Evolutionary conservation across 2,113 vertebrate species (phyloP), one percentile per base, ranked within the genome.

Genomic region (Rhinoderma darwinii): DNA sequence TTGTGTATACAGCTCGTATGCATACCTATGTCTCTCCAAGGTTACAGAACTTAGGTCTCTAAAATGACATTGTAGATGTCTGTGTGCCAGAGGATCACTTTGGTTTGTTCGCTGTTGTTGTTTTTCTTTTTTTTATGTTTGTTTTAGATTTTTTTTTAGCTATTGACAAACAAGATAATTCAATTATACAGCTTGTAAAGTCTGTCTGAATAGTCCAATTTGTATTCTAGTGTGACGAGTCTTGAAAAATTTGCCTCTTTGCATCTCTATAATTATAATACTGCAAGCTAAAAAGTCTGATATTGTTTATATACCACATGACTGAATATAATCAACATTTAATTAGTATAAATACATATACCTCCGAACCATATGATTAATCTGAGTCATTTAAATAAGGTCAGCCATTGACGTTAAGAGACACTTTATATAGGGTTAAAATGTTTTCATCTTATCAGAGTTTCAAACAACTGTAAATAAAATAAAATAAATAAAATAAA

Each of bases 241-340:
- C 30, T 32, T 4, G 47, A 30, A 30, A 9, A 30, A 20, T 18
- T 35, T 18, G 44, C 47, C 44, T 77, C 8, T 32, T 44, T 6
- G 44, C 25, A 32, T 50, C 44, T 35, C 17, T 51, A 50, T 51
- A 77, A 51, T 77, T 77, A 51, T 35, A 20, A 22, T 27, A 76
- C 44, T n/a, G 6, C 30, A 18, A 32, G 75, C n/a, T 51, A 32
- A 10, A 51, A 30, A 51, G 44, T 44, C 27, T 77, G 17, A 20
- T 51, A 32, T 17, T 51, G 75, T 35, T 9, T 18, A 32, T 51
- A 10, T 6, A 4, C 0, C 75, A 77, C 75, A 51, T 77, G 75
- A 32, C 27, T 77, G 75, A 51, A 14, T 44, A 51, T 15, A 35
- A 77, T 77, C 75, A 77, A 77, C 51, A 51, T 37, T 78, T 54